Conservation (phyloP, 2,797 vertebrate genomes). For the Hypotaenidia philippensis region DNA sequence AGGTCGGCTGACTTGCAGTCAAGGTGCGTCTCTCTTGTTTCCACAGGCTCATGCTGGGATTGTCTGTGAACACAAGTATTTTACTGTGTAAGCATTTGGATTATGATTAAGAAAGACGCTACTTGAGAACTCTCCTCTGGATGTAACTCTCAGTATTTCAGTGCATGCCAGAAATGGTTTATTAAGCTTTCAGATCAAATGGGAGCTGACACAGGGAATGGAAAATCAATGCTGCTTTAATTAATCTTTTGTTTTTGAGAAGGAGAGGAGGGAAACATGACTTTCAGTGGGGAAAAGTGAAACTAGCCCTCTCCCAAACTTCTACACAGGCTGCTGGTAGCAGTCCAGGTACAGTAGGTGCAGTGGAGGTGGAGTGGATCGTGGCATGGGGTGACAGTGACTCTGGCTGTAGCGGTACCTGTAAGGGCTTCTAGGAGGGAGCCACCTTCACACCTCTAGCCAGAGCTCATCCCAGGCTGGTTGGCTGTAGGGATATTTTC, state of each 20-base stretch:
- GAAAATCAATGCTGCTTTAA: conserved; percentile 58
- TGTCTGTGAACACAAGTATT: background rate
- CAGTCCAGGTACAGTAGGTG: background rate
- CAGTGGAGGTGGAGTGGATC: no score
- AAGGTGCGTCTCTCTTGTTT: background rate
- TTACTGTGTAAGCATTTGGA: conserved; percentile 36
- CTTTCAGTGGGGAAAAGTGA: background rate
- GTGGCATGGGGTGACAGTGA: background rate
- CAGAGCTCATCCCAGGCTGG: conserved; percentile 11
- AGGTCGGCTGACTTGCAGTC: background rate
- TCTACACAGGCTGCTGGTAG: background rate
- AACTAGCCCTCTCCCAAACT: background rate
- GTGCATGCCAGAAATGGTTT: conserved; percentile 71
- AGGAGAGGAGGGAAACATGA: background rate
- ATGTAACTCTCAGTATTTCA: conserved; percentile 62
- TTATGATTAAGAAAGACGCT: conserved; percentile 57
- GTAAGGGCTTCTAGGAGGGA: background rate
- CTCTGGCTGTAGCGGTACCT: background rate
- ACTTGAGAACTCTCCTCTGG: conserved; percentile 62
- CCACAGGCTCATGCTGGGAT: background rate
- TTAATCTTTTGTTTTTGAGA: conserved; percentile 33
- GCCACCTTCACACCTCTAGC: background rate
- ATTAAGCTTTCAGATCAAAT: conserved; percentile 62
- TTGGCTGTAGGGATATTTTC: conserved; percentile 16
- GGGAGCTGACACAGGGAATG: background rate